A percentile compares a stretch with the other conserved stretches of the same genome.
These are phyloP conservation scores for Phenacoccus solenopsis DNA, from an alignment of 1,140 invertebrate species.

Conservation along the genomic window DNA sequence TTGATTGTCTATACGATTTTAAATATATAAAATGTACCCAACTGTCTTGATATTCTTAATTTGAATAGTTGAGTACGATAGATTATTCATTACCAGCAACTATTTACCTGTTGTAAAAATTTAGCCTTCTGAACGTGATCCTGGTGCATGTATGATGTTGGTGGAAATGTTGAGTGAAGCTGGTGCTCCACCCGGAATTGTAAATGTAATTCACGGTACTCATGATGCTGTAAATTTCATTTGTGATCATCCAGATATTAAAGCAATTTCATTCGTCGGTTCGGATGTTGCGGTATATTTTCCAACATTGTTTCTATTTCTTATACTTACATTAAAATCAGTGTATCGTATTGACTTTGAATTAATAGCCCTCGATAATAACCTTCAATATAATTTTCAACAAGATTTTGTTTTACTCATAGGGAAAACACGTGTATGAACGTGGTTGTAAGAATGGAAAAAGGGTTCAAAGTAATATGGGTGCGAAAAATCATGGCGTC, in stretches of 20 bases:
- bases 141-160: constrained; percentile 88
- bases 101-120: constrained; percentile 30
- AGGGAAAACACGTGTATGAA: constrained; percentile 93
- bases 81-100: not conserved
- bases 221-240: constrained; percentile 93
- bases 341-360: too few relatives aligned
- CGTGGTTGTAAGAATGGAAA: constrained; percentile 80
- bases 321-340: not conserved
- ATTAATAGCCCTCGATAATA: too few relatives aligned
- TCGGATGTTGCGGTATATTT: constrained; percentile 75
- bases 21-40: too few relatives aligned
- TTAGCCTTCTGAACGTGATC: constrained; percentile 93
- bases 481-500: constrained; percentile 97
- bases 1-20: not conserved
- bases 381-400: too few relatives aligned
- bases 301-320: too few relatives aligned
- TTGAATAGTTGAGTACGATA: not conserved
- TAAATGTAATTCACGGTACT: constrained; percentile 93
- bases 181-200: constrained; percentile 83
- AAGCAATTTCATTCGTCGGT: constrained; percentile 96
- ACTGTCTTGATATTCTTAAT: too few relatives aligned
- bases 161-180: constrained; percentile 80
- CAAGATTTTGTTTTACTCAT: constrained; percentile 3
- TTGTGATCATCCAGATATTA: constrained; percentile 90
- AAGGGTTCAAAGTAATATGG: constrained; percentile 96